These are phyloP conservation scores for Sorex araneus DNA, from an alignment of 2,113 vertebrate species.

Conservation along the genomic window DNA sequence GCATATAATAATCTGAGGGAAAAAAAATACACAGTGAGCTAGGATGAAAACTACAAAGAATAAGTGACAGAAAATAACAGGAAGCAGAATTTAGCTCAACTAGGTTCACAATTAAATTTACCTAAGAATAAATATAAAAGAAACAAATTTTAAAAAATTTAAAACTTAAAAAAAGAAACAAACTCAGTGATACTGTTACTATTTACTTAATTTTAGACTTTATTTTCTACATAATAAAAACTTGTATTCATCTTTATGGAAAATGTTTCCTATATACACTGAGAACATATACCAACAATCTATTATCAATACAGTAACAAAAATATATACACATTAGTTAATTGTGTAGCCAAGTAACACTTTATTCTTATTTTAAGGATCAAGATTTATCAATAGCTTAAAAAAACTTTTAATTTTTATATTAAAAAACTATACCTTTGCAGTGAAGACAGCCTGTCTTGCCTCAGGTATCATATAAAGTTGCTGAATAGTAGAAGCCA, in stretches of 20 bases:
- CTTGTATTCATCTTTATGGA: too few relatives aligned
- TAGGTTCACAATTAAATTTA: neutral
- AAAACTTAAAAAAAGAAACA: too few relatives aligned
- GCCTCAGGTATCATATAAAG: constrained; percentile 99
- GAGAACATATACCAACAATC: too few relatives aligned
- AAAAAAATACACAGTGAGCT: too few relatives aligned
- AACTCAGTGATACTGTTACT: too few relatives aligned
- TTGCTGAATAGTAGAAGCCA: constrained; percentile 99
- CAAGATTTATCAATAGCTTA: neutral
- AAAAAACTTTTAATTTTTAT: constrained; percentile 7
- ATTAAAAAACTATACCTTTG: constrained; percentile 92
- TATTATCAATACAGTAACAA: too few relatives aligned
- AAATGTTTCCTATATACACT: too few relatives aligned
- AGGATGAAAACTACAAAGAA: constrained; percentile 15
- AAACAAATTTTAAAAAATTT: too few relatives aligned
- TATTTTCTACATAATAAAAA: too few relatives aligned
- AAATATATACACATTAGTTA: neutral
- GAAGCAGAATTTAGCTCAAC: constrained; percentile 6
- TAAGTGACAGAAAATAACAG: constrained; percentile 40
- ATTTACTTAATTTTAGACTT: too few relatives aligned
- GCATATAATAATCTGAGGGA: too few relatives aligned
- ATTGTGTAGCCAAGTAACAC: constrained; percentile 19
- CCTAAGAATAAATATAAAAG: neutral
- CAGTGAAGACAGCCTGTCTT: constrained; percentile 98
- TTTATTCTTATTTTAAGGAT: constrained; percentile 12